These are phyloP conservation scores for Platycnemis pennipes DNA, from an alignment of 2,888 invertebrate species.

Conservation along the genomic window DNA sequence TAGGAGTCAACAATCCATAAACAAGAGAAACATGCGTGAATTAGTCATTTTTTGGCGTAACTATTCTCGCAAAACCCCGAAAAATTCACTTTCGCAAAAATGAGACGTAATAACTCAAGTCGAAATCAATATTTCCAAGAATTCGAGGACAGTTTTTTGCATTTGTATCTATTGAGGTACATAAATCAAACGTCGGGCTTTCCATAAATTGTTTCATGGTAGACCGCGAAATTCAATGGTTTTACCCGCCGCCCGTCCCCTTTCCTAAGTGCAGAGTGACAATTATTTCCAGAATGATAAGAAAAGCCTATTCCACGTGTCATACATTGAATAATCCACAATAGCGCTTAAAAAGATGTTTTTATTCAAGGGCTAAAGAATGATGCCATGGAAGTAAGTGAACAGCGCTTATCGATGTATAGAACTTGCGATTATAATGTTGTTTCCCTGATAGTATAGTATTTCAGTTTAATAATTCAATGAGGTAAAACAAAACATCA, in stretches of 20 bases:
- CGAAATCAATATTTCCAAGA: background rate
- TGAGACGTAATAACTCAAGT: background rate
- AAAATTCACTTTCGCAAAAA: background rate
- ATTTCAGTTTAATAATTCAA: too few relatives aligned
- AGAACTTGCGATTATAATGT: too few relatives aligned
- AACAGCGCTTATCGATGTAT: too few relatives aligned
- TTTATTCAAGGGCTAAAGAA: too few relatives aligned
- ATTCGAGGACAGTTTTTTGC: background rate
- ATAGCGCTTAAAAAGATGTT: too few relatives aligned
- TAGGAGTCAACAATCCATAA: background rate
- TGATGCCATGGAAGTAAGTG: too few relatives aligned
- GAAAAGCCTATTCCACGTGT: background rate
- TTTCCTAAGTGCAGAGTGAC: background rate
- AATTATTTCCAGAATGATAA: background rate
- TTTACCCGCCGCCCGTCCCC: background rate
- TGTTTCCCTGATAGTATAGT: too few relatives aligned
- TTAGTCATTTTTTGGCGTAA: background rate
- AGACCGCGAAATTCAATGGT: background rate
- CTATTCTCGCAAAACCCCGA: background rate
- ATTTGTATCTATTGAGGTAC: background rate
- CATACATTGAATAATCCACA: background rate
- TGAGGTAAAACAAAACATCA: too few relatives aligned
- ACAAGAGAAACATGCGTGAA: too few relatives aligned
- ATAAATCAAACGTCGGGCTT: background rate
- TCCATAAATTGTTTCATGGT: background rate